Percentiles rank a stretch among this genome's conserved stretches.
These are phyloP conservation scores for Caenorhabditis wallacei DNA, from an alignment of 2,888 invertebrate species.

Conservation along the genomic window DNA sequence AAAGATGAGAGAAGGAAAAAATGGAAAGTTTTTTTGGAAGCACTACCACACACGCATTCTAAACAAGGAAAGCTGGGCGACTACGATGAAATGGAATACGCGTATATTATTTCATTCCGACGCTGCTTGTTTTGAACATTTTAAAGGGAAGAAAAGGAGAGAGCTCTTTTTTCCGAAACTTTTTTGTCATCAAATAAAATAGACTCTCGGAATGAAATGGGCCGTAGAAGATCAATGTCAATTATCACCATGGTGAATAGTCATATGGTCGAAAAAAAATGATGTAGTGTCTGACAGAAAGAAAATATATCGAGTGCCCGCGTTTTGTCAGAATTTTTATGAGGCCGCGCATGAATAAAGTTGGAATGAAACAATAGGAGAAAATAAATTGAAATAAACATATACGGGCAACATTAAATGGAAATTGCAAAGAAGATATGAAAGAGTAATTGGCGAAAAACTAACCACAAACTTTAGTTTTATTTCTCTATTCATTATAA, in stretches of 20 bases:
- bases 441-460: background rate
- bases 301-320: background rate
- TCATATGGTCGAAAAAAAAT: slow-evolving; percentile 15
- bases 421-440: slow-evolving; percentile 4
- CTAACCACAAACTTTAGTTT: background rate
- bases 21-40: slow-evolving; percentile 53
- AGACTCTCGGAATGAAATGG: slow-evolving; percentile 16
- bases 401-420: slow-evolving; percentile 7
- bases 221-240: background rate
- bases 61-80: slow-evolving; percentile 51
- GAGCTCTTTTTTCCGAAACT: slow-evolving; percentile 14
- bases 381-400: slow-evolving; percentile 32
- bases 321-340: slow-evolving; percentile 29
- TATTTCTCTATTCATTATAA: background rate
- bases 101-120: slow-evolving; percentile 59
- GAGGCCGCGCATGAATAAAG: slow-evolving; percentile 17
- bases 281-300: slow-evolving; percentile 38
- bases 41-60: slow-evolving; percentile 48
- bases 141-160: no score
- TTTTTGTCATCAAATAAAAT: slow-evolving; percentile 3
- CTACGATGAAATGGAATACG: slow-evolving; percentile 62
- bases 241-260: slow-evolving; percentile 45
- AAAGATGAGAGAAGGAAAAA: slow-evolving; percentile 51
- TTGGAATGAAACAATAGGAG: slow-evolving; percentile 33
- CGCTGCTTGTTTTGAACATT: slow-evolving; percentile 59